Base-by-base conservation (phyloP, 2,113 vertebrate species). In the Apteryx owenii region DNA sequence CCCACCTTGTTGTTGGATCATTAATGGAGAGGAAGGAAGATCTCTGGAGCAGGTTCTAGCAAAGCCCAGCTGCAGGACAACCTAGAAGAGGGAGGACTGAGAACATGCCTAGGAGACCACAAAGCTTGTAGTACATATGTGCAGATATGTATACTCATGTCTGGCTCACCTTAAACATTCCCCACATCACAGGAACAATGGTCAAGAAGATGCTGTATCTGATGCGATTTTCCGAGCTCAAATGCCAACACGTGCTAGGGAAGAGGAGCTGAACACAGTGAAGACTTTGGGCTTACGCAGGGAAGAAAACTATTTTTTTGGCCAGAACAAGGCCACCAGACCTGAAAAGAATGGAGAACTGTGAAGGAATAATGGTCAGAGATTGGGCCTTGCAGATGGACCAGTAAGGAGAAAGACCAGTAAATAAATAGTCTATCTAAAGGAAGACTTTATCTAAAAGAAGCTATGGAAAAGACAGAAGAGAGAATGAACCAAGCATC, bases 161-260 rank as follows among this genome's bases (percentile, higher is more conserved):
- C 48, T 48, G 29, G 40, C 42, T 91, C 51, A 51, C 20, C 31
- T 91, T 58, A 46, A 79, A 60, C 33, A 29, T 0, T 5, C 29
- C 46, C 46, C 11, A 13, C 4, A 7, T 33, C 6, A 8, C 8
- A 13, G 54, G 48, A 82, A 66, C 0, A 0, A 17, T 5, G 14
- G 18, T 33, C 33, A 90, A 26, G 42, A 80, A 7, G 9, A 50
- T 71, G 23, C 21, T 87, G 40, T 70, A 22, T 70, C 25, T 81
- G 44, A 36, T 61, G 72, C 44, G 42, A 0, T 70, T 81, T 71
- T 65, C 64, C 61, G 29, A 73, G 38, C 33, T 46, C 15, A 51
- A 77, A 3, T 84, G 54, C 80, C 58, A 50, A n/a, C 0, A 0
- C 0, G 0, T 18, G 22, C 60, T 68, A 7, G 64, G 23, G 40